Evolutionary conservation across 2,888 invertebrate species (phyloP).

Genomic region (Limenitis camilla): DNA sequence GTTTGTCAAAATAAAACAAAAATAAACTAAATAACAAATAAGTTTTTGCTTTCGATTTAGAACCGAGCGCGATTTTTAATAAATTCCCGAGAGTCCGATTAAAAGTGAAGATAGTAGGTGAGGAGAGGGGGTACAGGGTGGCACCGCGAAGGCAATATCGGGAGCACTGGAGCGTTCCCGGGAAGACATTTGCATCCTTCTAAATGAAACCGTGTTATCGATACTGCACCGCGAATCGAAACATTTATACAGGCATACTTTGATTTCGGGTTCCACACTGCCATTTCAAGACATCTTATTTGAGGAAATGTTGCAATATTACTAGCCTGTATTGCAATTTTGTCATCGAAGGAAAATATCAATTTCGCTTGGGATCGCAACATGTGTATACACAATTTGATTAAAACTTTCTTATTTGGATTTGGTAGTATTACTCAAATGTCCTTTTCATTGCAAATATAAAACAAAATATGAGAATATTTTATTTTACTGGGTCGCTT

Average conservation of each 20-base stretch:
- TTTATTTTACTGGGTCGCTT: too few species aligned
- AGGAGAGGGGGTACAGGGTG: conserved; percentile 28
- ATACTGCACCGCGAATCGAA: conserved; percentile 42
- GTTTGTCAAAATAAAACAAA: background rate
- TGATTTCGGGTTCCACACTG: conserved; percentile 14
- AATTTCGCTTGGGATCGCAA: conserved; percentile 1
- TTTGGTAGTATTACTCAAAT: too few species aligned
- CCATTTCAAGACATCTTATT: conserved; percentile 14
- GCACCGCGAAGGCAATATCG: conserved; percentile 50
- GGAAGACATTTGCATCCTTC: conserved; percentile 58
- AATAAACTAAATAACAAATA: conserved; percentile 7
- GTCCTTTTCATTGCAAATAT: too few species aligned
- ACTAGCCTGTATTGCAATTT: background rate
- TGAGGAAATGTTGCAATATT: conserved; percentile 9
- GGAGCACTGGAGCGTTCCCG: conserved; percentile 46
- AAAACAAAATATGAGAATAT: too few species aligned
- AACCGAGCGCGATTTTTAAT: conserved; percentile 42
- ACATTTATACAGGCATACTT: conserved; percentile 21
- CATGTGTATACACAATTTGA: too few species aligned
- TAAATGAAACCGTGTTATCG: conserved; percentile 49
- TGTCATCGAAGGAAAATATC: conserved; percentile 7
- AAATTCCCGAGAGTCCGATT: conserved; percentile 55
- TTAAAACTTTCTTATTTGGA: too few species aligned
- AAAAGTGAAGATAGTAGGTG: conserved; percentile 55
- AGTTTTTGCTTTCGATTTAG: conserved; percentile 15